Conservation (phyloP, 2,797 vertebrate species). For the Dryobates pubescens region DNA sequence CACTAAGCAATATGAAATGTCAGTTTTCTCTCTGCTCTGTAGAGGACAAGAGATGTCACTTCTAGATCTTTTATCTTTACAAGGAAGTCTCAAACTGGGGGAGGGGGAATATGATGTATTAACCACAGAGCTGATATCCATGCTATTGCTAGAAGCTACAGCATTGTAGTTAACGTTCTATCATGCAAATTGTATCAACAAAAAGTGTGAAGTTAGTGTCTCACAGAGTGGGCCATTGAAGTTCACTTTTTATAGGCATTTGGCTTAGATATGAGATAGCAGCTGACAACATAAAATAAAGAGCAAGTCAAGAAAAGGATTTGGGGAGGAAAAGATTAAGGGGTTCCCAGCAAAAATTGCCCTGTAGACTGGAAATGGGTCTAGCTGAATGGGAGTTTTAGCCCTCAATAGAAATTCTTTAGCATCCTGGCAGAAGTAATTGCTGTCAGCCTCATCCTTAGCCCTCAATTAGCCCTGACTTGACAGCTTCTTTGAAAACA, state of each 20-base stretch:
- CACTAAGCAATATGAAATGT: not conserved
- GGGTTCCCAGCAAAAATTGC: not conserved
- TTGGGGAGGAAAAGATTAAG: not conserved
- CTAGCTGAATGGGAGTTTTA: not conserved
- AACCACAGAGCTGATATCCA: not conserved
- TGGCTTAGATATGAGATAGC: not conserved
- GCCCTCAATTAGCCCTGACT: not conserved
- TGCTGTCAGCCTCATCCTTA: not conserved
- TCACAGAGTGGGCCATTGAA: not conserved
- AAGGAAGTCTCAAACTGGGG: not conserved
- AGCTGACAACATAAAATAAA: not conserved
- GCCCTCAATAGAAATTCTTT: not conserved
- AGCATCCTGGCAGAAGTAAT: not conserved
- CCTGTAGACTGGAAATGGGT: not conserved
- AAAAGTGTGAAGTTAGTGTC: not conserved
- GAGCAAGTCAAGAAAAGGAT: not conserved
- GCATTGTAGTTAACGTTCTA: not conserved
- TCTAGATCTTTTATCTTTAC: not conserved
- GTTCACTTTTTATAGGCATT: not conserved
- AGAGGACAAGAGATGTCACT: not conserved
- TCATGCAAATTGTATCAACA: not conserved
- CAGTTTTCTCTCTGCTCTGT: not conserved
- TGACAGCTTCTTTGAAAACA: not conserved
- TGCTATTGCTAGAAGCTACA: not conserved
- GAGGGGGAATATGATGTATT: not conserved